Percentiles rank a stretch among this genome's conserved stretches.
These are phyloP conservation scores for Arctocebus calabarensis DNA, from an alignment of 2,797 vertebrate genomes.

Conservation along the genomic window DNA sequence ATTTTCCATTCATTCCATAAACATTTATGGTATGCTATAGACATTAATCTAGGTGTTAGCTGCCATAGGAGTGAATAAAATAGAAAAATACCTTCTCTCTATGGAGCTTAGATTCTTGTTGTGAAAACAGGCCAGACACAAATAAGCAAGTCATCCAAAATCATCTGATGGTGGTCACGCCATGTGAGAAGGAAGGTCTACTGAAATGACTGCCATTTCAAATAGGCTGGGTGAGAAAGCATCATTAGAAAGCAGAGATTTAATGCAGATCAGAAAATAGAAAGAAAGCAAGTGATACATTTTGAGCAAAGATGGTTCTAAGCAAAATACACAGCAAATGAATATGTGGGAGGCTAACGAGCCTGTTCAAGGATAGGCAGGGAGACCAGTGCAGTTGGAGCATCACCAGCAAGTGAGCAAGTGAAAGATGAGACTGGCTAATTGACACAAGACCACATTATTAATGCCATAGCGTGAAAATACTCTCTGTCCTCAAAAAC, in stretches of 20 bases:
- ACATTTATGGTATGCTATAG: neutral
- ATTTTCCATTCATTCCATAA: neutral
- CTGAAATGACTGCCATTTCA: neutral
- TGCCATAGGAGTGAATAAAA: neutral
- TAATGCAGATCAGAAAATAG: neutral
- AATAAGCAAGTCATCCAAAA: neutral
- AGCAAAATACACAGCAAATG: neutral
- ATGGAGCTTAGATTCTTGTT: neutral
- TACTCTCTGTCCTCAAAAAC: neutral
- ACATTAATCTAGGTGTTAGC: neutral
- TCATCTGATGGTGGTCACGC: neutral
- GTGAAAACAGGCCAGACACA: neutral
- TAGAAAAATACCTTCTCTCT: neutral
- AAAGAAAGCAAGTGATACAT: neutral
- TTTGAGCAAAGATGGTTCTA: neutral
- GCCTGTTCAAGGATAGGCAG: neutral
- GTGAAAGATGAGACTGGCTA: neutral
- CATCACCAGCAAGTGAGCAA: neutral
- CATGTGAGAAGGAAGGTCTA: neutral
- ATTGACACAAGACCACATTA: neutral
- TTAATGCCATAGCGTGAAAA: neutral
- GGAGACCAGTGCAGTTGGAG: no score
- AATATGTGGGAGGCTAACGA: rapidly evolving
- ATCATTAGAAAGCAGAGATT: neutral
- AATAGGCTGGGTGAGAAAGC: neutral